phyloP scores from a whole-genome alignment of 2,113 vertebrate species.

The Halichoerus grypus region DNA sequence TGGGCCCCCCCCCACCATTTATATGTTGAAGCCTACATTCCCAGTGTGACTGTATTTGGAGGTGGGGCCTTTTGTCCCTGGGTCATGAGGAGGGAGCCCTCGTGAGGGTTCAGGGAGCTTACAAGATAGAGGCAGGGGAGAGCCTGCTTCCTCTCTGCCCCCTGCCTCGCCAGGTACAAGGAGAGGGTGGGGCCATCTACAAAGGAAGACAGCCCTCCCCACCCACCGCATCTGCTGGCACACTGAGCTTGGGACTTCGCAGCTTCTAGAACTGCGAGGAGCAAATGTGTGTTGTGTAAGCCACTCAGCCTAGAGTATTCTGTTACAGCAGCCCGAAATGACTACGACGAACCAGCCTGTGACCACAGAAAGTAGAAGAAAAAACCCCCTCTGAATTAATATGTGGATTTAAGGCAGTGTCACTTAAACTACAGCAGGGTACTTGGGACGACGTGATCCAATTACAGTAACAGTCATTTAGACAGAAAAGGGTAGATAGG shows the following conservation, averaged over 20 bases:
- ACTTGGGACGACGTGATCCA: background rate
- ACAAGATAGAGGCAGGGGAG: background rate
- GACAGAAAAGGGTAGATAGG: background rate
- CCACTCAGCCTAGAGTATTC: no score
- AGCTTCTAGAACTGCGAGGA: background rate
- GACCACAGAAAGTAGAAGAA: background rate
- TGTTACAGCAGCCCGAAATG: background rate
- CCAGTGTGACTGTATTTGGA: background rate
- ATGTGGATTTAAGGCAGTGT: background rate
- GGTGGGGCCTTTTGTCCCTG: background rate
- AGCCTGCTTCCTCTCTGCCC: background rate
- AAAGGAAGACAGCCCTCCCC: background rate
- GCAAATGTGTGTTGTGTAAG: background rate
- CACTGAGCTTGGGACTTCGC: background rate
- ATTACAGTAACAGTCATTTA: background rate
- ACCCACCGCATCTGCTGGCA: background rate
- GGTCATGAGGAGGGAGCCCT: background rate
- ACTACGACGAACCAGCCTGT: background rate
- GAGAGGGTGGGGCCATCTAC: accelerated
- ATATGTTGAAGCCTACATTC: background rate
- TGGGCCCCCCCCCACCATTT: no score
- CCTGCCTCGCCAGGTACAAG: accelerated
- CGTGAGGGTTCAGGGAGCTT: background rate
- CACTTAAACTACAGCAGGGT: background rate
- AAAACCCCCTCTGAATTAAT: background rate